A percentile compares a stretch with the other conserved stretches of the same genome.
Evolutionary conservation across 1,140 invertebrate genomes (phyloP).

Genomic region (Drosophila sproati): DNA sequence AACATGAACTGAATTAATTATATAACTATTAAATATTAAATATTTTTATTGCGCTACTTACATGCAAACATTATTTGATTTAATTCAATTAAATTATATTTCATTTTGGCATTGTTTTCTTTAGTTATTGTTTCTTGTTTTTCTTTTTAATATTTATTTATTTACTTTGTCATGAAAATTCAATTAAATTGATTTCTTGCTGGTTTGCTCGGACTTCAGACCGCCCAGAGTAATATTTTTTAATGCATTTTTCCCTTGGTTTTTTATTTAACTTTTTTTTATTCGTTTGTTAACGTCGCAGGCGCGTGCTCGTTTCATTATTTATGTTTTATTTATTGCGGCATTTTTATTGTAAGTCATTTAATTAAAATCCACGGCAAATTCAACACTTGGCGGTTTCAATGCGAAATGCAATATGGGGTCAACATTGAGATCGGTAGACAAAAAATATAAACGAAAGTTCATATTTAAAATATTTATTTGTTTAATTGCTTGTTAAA

Average conservation of each 20-base stretch:
- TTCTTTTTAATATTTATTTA: neutral
- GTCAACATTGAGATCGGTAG: too few species aligned
- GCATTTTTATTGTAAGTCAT: constrained; percentile 44
- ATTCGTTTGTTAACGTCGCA: constrained; percentile 7
- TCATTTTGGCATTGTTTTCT: constrained; percentile 64
- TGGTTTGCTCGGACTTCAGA: constrained; percentile 1
- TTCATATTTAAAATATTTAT: too few species aligned
- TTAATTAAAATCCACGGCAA: constrained; percentile 54
- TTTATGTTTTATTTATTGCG: constrained; percentile 51
- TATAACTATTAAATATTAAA: constrained; percentile 41
- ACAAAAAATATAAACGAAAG: too few species aligned
- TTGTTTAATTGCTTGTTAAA: neutral
- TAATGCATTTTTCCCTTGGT: constrained; percentile 3
- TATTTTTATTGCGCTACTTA: constrained; percentile 69
- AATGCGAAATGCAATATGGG: neutral
- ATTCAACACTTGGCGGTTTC: neutral
- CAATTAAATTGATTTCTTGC: constrained; percentile 52
- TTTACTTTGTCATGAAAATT: constrained; percentile 23
- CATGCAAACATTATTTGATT: constrained; percentile 63
- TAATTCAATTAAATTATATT: constrained; percentile 42
- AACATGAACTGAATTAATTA: constrained; percentile 45
- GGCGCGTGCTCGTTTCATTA: neutral
- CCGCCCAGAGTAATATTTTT: neutral
- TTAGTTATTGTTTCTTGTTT: neutral
- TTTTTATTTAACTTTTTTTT: constrained; percentile 35